Base-by-base conservation (phyloP, 2,888 invertebrate genomes). In the Eilema caniola region DNA sequence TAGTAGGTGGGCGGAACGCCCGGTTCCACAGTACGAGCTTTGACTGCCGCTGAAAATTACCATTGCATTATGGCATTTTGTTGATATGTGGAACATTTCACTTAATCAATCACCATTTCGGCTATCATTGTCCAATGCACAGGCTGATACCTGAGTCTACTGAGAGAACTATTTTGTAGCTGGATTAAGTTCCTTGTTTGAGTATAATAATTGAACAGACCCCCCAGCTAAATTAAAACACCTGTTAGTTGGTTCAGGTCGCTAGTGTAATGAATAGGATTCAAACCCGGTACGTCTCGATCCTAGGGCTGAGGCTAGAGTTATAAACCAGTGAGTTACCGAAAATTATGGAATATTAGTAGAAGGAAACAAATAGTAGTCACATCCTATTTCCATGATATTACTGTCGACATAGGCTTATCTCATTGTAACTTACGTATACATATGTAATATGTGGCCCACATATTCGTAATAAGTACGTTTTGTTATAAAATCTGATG, bases 401-500 rank as follows among this genome's bases (percentile, higher is more conserved):
- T 74, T 68, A 71, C 64, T 59, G 71, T 66, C 41, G 62, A 70
- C 70, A 70, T 70, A 69, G n/a, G 70, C 67, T 70, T 77, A 63
- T 74, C 70, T 71, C 69, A 82, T 71, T 73, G 70, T 63, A 67
- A 67, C 31, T 31, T 10, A 56, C 16, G 56, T 24, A 37, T n/a
- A 37, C 59, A 31, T 1, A 64, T 47, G n/a, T 5, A 14, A 28
- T n/a, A 8, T n/a, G 20, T 37, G 12, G 37, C 53, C 28, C 20
- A 81, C 73, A 71, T 69, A 68, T 62, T 70, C 71, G 2, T 57
- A 24, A 57, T n/a, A 41, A 12, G 11, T 74, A 71, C 57, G 67
- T 63, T 67, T 60, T 77, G 74, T 72, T 70, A 80, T 66, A 82
- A 79, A 79, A 82, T 65, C 68, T 33, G 62, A 74, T 71, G 71